Evolutionary conservation across 2,888 invertebrate species (phyloP).

Genomic region (Coelinius sp.): DNA sequence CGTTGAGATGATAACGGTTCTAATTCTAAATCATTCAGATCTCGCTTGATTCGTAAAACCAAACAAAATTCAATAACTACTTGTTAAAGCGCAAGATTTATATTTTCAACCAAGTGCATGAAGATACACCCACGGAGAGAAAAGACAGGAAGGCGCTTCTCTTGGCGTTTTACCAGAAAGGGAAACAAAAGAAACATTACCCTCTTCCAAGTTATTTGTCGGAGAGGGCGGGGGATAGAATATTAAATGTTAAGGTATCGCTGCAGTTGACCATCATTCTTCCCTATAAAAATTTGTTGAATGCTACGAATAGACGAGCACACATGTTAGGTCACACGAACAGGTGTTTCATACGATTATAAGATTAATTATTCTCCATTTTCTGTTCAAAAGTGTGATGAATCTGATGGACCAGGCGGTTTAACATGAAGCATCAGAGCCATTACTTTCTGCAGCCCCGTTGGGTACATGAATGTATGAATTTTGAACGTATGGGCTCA

Average conservation of each 20-base stretch:
- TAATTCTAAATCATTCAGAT: not conserved
- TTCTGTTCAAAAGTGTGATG: not conserved
- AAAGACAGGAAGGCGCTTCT: slow-evolving; percentile 12
- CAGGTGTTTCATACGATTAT: not conserved
- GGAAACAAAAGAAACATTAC: slow-evolving; percentile 15
- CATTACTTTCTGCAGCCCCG: slow-evolving; percentile 50
- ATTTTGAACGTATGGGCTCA: not conserved
- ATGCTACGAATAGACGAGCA: not conserved
- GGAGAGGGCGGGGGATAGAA: not conserved
- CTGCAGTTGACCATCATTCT: not conserved
- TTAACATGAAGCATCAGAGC: not conserved
- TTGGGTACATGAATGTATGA: slow-evolving; percentile 18
- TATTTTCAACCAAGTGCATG: slow-evolving; percentile 7
- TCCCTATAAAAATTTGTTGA: not conserved
- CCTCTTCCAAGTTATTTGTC: not conserved
- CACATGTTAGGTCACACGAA: not conserved
- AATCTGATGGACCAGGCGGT: slow-evolving; percentile 3
- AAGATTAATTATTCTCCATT: not conserved
- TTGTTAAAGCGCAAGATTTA: not conserved
- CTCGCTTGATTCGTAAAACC: not conserved
- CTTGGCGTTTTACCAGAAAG: slow-evolving; percentile 31
- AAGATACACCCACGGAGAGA: slow-evolving; percentile 3
- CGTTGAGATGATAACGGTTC: not conserved
- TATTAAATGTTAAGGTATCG: not conserved
- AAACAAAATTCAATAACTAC: not conserved